Evolutionary conservation across 2,888 invertebrate genomes (phyloP).

Genomic region (Pheosia tremula): DNA sequence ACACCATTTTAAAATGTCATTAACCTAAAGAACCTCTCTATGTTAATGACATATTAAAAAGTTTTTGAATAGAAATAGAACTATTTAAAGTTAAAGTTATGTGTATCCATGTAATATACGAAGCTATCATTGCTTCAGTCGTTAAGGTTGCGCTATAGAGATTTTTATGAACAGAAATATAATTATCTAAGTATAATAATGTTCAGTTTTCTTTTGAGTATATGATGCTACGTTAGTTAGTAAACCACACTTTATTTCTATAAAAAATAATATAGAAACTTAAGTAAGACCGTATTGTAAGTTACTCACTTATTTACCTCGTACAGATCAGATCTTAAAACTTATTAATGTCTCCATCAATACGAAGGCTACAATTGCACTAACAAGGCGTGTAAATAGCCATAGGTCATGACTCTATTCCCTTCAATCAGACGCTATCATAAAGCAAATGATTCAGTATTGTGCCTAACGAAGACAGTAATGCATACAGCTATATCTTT

Average conservation of each 20-base stretch:
- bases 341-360: neutral
- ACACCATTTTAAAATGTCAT: no score
- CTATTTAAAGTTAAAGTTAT: no score
- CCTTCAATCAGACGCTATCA: conserved; percentile 50
- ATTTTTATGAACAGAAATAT: conserved; percentile 30
- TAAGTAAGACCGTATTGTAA: no score
- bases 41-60: no score
- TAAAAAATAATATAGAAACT: no score
- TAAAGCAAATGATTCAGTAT: conserved; percentile 47
- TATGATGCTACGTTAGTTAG: no score
- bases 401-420: conserved; percentile 57
- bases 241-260: no score
- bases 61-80: no score
- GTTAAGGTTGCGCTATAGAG: conserved; percentile 32
- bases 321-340: neutral
- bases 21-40: no score
- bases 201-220: no score
- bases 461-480: conserved; percentile 46
- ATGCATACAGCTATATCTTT: conserved; percentile 37
- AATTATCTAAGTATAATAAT: conserved; percentile 22
- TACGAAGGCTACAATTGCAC: conserved; percentile 51
- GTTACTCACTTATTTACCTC: neutral
- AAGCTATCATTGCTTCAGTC: conserved; percentile 28
- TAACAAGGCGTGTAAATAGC: conserved; percentile 64
- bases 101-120: no score